Percentiles rank a stretch among this genome's conserved stretches.
phyloP scores from a whole-genome alignment of 1,140 invertebrate genomes.

The Drosophila sp. region DNA sequence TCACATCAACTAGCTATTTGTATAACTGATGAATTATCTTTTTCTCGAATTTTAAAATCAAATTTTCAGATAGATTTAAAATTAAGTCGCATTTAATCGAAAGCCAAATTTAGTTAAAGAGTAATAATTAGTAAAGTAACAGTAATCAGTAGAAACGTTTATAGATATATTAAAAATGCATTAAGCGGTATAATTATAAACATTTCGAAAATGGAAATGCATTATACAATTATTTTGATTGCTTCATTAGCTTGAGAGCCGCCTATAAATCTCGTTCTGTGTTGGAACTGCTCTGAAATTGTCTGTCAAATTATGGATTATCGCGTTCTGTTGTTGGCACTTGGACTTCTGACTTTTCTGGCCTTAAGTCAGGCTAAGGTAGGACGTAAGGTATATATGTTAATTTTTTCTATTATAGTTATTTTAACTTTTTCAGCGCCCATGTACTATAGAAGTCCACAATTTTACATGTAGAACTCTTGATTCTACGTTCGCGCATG shows the following conservation, averaged over 20 bases:
- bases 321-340: background rate
- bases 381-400: background rate
- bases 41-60: too few species aligned
- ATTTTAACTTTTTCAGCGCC: background rate
- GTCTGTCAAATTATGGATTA: background rate
- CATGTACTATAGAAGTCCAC: background rate
- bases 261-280: background rate
- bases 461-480: conserved; percentile 4
- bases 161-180: conserved; percentile 5
- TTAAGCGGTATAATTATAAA: background rate
- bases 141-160: background rate
- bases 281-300: background rate
- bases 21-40: too few species aligned
- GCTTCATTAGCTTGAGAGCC: too few species aligned
- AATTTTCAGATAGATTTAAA: too few species aligned
- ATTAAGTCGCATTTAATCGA: too few species aligned
- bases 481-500: background rate
- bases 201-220: too few species aligned
- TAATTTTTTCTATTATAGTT: background rate
- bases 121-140: too few species aligned
- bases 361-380: conserved; percentile 5
- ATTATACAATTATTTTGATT: too few species aligned
- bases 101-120: too few species aligned
- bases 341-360: background rate
- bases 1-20: too few species aligned